Conservation (phyloP, 1,140 invertebrate species). For the Lucilia sericata region DNA sequence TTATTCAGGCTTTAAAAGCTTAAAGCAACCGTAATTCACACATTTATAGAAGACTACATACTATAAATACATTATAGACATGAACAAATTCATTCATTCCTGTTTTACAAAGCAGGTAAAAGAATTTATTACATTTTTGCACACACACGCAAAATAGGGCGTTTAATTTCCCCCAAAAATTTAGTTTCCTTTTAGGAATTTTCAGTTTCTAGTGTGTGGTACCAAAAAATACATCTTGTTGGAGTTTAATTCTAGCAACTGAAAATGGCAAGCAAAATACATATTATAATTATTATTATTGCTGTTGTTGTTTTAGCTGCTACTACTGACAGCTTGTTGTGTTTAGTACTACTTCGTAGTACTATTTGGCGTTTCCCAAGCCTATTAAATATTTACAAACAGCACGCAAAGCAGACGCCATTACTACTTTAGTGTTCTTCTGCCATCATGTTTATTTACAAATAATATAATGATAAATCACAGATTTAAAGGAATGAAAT, state of each 20-base stretch:
- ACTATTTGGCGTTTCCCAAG: slow-evolving; percentile 8
- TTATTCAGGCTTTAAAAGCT: not conserved
- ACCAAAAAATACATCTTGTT: not conserved
- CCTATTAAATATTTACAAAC: slow-evolving; percentile 23
- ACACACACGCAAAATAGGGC: not conserved
- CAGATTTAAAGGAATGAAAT: no score
- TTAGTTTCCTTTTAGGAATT: not conserved
- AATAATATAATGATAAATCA: no score
- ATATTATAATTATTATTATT: no score
- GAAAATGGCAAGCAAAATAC: not conserved
- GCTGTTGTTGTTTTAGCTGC: not conserved
- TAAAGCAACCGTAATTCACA: not conserved
- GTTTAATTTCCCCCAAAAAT: not conserved
- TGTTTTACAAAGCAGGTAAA: no score
- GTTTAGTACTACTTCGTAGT: not conserved
- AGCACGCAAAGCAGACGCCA: slow-evolving; percentile 1
- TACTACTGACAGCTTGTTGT: not conserved
- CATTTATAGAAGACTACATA: no score
- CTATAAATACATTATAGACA: no score
- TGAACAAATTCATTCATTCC: not conserved
- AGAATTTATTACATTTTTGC: not conserved
- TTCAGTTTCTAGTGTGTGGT: not conserved
- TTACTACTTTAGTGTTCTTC: not conserved
- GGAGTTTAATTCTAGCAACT: not conserved
- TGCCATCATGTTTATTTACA: no score